These are phyloP conservation scores for Melanocharis versteri DNA, from an alignment of 2,113 vertebrate species.

Conservation along the genomic window DNA sequence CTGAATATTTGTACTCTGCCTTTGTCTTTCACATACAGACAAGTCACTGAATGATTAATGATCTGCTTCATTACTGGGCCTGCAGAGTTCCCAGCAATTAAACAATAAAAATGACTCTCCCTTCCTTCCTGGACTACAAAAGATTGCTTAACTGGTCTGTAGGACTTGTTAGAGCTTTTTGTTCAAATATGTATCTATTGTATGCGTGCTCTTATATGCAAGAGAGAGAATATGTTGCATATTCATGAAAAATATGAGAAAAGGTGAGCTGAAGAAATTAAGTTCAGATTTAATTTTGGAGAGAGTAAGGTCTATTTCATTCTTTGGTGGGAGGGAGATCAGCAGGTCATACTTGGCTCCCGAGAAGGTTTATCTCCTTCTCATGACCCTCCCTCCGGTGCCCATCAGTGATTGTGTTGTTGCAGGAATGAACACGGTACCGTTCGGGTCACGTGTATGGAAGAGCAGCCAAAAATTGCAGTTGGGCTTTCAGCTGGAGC, in stretches of 20 bases:
- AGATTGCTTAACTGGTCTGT: background rate
- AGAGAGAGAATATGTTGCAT: background rate
- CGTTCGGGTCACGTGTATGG: fast-evolving
- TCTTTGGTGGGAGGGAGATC: background rate
- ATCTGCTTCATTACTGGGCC: background rate
- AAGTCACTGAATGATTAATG: background rate
- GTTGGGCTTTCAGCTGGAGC: background rate
- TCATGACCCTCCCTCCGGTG: background rate
- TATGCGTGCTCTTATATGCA: background rate
- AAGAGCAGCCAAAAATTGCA: background rate
- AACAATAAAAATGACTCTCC: slow-evolving; percentile 22
- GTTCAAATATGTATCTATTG: background rate
- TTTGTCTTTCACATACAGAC: background rate
- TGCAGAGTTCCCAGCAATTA: background rate
- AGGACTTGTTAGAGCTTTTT: background rate
- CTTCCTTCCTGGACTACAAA: slow-evolving; percentile 19
- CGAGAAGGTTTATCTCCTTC: background rate
- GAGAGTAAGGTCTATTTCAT: background rate
- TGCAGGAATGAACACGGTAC: background rate
- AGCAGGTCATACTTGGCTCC: background rate
- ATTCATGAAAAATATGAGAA: background rate
- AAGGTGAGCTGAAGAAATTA: background rate
- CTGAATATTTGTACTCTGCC: background rate
- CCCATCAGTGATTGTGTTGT: background rate
- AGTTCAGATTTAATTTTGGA: background rate